phyloP scores from a whole-genome alignment of 2,797 vertebrate genomes.

The Otolemur crassicaudatus region DNA sequence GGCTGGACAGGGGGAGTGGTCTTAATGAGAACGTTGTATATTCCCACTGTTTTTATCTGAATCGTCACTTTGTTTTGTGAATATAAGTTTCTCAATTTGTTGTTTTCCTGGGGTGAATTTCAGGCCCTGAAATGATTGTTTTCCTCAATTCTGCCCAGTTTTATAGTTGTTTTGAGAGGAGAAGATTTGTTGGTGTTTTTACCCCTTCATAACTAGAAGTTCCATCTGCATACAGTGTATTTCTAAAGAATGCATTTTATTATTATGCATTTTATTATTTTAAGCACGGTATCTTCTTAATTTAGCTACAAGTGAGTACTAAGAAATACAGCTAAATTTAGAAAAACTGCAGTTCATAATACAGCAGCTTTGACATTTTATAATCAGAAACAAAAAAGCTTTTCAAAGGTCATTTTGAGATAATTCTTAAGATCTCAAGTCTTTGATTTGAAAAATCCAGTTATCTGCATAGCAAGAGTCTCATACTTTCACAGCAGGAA shows the following conservation, averaged over 20 bases:
- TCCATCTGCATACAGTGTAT: neutral
- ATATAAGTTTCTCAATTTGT: constrained; percentile 3
- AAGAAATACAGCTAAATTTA: constrained; percentile 55
- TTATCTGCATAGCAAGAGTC: constrained; percentile 7
- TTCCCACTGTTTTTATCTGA: neutral
- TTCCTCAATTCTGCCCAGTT: neutral
- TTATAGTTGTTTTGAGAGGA: neutral
- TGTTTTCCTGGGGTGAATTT: constrained; percentile 13
- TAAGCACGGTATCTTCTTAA: constrained; percentile 17
- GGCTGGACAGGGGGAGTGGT: neutral
- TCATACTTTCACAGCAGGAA: constrained; percentile 49
- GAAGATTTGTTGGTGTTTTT: neutral
- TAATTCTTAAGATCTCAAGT: constrained; percentile 33
- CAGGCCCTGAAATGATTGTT: neutral
- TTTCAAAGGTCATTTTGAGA: constrained; percentile 59
- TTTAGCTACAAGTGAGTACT: neutral
- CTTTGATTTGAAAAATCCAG: constrained; percentile 54
- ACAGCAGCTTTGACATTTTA: constrained; percentile 35
- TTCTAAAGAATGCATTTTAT: constrained; percentile 14
- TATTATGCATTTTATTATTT: constrained; percentile 35
- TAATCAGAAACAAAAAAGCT: constrained; percentile 31
- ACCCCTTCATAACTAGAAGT: neutral
- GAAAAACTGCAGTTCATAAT: neutral
- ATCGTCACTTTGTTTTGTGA: neutral
- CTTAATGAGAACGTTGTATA: neutral